Evolutionary conservation across 35 echinoderm and acorn worm genomes (phyloP).

Genomic region (Heliocidaris tuberculata): DNA sequence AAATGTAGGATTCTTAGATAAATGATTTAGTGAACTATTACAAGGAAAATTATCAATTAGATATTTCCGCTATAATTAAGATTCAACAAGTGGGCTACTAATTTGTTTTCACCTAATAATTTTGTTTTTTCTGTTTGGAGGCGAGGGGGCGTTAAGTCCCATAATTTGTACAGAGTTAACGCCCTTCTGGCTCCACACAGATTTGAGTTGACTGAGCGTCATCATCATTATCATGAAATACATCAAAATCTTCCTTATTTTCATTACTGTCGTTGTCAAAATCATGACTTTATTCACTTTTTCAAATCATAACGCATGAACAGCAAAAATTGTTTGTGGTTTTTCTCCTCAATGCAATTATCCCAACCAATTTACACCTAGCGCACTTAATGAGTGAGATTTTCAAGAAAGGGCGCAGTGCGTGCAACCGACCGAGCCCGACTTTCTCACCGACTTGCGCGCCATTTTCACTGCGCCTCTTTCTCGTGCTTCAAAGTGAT

Average conservation of each 20-base stretch:
- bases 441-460: neutral
- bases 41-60: too few relatives aligned
- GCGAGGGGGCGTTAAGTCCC: too few relatives aligned
- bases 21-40: too few relatives aligned
- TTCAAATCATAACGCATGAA: neutral
- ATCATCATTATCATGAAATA: neutral
- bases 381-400: neutral
- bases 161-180: too few relatives aligned
- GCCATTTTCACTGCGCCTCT: neutral
- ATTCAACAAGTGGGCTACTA: too few relatives aligned
- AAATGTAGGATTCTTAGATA: too few relatives aligned
- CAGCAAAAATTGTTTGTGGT: neutral
- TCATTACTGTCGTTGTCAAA: neutral
- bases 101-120: too few relatives aligned
- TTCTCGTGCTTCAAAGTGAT: neutral
- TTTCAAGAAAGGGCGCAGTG: neutral
- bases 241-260: neutral
- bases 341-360: slow-evolving; percentile 4
- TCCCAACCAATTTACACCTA: slow-evolving; percentile 7
- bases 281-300: neutral
- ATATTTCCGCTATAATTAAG: too few relatives aligned
- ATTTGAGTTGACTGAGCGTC: neutral
- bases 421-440: neutral
- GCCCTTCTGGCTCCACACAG: too few relatives aligned
- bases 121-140: too few relatives aligned